Evolutionary conservation across 2,888 invertebrate genomes (phyloP), one percentile per base, ranked within the genome.

Genomic region (Drosophila mettleri): DNA sequence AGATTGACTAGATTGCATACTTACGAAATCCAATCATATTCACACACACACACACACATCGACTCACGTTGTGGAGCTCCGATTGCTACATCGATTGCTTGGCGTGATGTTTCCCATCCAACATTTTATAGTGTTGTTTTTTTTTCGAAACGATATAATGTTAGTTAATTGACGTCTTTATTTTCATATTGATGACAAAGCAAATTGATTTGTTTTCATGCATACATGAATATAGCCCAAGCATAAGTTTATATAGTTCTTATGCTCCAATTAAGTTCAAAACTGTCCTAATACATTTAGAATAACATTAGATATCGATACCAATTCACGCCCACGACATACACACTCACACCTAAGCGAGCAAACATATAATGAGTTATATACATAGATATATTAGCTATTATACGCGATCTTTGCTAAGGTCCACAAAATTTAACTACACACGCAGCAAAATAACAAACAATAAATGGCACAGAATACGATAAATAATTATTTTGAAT

Each of bases 381-480:
- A 74, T 55, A 64, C 36, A 38, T 73, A 77, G 74, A 80, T 63
- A 69, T 62, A 75, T 65, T 78, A 72, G 79, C 82, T 82, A 82
- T 66, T 69, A 67, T 67, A 66, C 38, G 67, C 53, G 66, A 52
- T 53, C 61, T 58, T 64, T 67, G 52, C 54, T 52, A 80, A 64
- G 71, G 45, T 62, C 55, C 9, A 65, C 63, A 46, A 69, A 64
- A 63, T 62, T 64, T 75, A 82, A 65, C 62, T 79, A 82, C 71
- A 81, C 87, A 82, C 78, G 74, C 86, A 80, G 69, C 62, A 83
- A 83, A 64, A 69, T 65, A 66, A 78, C 46, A 87, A 79, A 74
- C 60, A 80, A 83, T 83, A 83, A 83, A 83, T 70, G 78, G 83
- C 83, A 83, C 88, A 83, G 62, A 88, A 78, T 80, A 86, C 63